A percentile compares a stretch with the other conserved stretches of the same genome.
Conservation (phyloP, 2,113 vertebrate species). For the Scartelaos histophorus region DNA sequence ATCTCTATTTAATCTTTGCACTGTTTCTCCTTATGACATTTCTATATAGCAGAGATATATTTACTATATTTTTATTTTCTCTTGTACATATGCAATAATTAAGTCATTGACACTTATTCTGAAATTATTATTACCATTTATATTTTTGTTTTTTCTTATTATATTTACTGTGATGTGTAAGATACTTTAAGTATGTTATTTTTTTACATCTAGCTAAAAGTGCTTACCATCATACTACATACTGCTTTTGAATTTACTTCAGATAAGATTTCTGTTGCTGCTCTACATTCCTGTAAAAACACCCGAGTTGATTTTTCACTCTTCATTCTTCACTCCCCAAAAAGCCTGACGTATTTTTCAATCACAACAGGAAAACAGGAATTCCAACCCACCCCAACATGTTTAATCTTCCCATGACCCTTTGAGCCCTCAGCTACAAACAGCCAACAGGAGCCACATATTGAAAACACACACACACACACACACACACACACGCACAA, state of each 20-base stretch:
- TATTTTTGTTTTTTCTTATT: no score
- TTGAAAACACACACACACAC: constrained; percentile 8
- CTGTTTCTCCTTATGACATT: no score
- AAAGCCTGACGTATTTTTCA: constrained; percentile 1
- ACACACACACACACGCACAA: constrained; percentile 17
- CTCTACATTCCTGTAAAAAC: not conserved
- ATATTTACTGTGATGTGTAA: no score
- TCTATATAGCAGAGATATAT: no score
- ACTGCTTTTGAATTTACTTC: not conserved
- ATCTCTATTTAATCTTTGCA: no score
- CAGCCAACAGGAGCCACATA: constrained; percentile 29
- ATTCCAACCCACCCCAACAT: constrained; percentile 19
- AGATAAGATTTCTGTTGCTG: not conserved
- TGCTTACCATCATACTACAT: not conserved
- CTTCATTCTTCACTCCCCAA: constrained; percentile 1
- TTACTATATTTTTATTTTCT: no score
- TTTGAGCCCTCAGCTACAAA: constrained; percentile 33
- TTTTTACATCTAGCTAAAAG: not conserved
- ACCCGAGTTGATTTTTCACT: not conserved
- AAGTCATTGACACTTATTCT: no score
- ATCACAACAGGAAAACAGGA: constrained; percentile 22
- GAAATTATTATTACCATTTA: no score
- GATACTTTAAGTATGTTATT: not conserved
- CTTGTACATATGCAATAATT: no score
- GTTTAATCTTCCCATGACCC: constrained; percentile 69